Conservation (phyloP, 2,113 vertebrate species). For the Parotia lawesii region DNA sequence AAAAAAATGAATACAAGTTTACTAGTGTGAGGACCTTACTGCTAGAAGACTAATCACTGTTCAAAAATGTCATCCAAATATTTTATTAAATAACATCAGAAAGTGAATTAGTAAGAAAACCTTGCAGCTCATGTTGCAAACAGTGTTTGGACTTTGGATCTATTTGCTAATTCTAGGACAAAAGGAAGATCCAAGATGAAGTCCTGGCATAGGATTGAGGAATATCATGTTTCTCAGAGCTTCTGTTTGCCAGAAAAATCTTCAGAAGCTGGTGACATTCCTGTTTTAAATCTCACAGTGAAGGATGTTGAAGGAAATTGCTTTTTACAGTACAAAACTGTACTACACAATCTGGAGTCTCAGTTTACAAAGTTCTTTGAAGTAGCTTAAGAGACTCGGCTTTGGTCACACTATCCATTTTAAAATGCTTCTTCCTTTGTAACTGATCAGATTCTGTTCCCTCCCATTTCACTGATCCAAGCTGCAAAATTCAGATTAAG, state of each 20-base stretch:
- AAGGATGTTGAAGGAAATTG: neutral
- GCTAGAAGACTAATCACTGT: neutral
- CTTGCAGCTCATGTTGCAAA: neutral
- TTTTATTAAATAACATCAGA: neutral
- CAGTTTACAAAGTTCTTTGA: conserved; percentile 35
- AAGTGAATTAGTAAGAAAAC: neutral
- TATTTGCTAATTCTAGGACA: neutral
- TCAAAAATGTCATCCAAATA: neutral
- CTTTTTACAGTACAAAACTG: neutral
- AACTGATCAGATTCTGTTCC: neutral
- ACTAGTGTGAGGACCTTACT: neutral
- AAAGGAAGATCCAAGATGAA: neutral
- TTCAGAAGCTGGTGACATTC: neutral
- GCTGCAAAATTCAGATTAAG: conserved; percentile 32
- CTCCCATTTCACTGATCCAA: conserved; percentile 10
- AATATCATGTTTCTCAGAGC: neutral
- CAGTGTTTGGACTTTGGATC: neutral
- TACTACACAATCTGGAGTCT: neutral
- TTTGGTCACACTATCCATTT: conserved; percentile 10
- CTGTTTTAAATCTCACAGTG: neutral
- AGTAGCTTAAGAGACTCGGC: conserved; percentile 14
- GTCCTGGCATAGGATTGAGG: neutral
- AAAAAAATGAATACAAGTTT: neutral
- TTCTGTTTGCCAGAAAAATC: conserved; percentile 1
- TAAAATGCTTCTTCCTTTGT: neutral